These are phyloP conservation scores for Leptopilina syphax DNA, from an alignment of 2,888 invertebrate genomes.

Conservation along the genomic window DNA sequence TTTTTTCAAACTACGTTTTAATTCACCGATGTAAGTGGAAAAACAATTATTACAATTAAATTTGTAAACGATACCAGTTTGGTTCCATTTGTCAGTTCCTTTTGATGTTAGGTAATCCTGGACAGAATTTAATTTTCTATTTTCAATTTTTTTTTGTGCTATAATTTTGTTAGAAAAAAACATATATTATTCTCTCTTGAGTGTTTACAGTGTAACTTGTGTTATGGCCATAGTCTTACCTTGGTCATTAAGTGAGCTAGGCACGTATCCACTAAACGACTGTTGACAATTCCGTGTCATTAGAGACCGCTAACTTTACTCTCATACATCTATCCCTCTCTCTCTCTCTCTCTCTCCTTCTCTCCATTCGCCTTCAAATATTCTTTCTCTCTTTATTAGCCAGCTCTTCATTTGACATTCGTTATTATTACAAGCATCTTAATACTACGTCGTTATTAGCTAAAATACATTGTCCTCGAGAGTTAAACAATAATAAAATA, in stretches of 20 bases:
- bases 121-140: no score
- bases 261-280: conserved; percentile 42
- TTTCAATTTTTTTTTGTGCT: background rate
- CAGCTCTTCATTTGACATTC: conserved; percentile 27
- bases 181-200: conserved; percentile 11
- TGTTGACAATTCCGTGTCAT: conserved; percentile 46
- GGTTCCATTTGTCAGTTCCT: no score
- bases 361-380: background rate
- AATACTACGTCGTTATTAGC: conserved; percentile 25
- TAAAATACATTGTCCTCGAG: conserved; percentile 36
- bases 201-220: conserved; percentile 47
- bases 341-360: background rate
- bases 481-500: conserved; percentile 1
- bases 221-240: conserved; percentile 41
- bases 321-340: conserved; percentile 20
- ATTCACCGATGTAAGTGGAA: no score
- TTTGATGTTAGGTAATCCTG: no score
- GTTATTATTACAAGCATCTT: conserved; percentile 29
- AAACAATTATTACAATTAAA: no score
- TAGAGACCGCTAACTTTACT: conserved; percentile 52
- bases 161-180: conserved; percentile 42
- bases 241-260: conserved; percentile 48
- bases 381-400: background rate
- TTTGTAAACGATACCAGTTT: no score
- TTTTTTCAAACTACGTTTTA: no score